Base-by-base conservation (phyloP, 2,888 invertebrate species). In the Ornithoptera priamus region DNA sequence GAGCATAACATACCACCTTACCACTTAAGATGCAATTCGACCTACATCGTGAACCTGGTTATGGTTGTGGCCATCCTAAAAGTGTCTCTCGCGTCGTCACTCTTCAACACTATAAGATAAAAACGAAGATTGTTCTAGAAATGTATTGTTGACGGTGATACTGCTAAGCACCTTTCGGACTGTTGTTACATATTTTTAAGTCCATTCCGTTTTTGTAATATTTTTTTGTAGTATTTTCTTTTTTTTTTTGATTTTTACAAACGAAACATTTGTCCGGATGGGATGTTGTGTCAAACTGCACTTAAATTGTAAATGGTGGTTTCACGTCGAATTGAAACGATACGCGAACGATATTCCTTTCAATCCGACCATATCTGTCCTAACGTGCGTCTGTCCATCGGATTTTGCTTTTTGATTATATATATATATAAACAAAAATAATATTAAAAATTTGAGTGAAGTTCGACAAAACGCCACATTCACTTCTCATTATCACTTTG, bases 1-100 rank as follows among this genome's bases (percentile, higher is more conserved):
- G 90, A 87, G 83, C 85, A 87, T 85, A 88, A 85, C 85, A 84
- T 90, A 87, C 92, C 92, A 92, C 92, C 91, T 86, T 90, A 90
- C 88, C 87, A 92, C 88, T 92, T 92, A 91, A 92, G 92, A 91
- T 92, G 92, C 92, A 92, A 92, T 92, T 92, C 92, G 92, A 92
- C 92, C 88, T 91, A 92, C 92, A 92, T 92, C 86, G 92, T 92
- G 83, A 92, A 92, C 85, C 85, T 92, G 76, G 90, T 92, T 81
- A 92, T 92, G 92, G 92, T 92, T 68, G 90, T 92, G 77, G 92
- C 92, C 79, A 92, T 92, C 80, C 87, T 92, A 80, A 92, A 92
- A 85, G 91, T 92, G 79, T 90, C 92, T 74, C 89, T 92, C 81
- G 85, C 92, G 72, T 92, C 92, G 77, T 91, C 92, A 72, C 88